Percentiles rank a stretch among this genome's conserved stretches.
Evolutionary conservation across 1,140 invertebrate species (phyloP).

Genomic region (Drosophila watanabei): DNA sequence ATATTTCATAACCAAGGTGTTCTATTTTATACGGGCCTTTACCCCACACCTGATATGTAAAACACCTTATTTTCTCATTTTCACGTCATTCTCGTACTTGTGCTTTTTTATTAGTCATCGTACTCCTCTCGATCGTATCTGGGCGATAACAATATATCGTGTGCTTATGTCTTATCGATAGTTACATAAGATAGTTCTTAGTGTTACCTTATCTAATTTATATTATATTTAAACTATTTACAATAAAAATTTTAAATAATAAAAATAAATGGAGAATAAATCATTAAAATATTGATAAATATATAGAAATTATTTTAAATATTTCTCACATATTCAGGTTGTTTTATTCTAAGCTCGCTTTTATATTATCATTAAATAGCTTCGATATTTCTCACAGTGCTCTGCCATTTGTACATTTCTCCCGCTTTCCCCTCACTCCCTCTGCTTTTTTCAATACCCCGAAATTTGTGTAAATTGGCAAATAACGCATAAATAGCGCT

Average conservation of each 20-base stretch:
- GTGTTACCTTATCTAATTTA: no score
- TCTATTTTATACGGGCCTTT: no score
- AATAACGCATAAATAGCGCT: constrained; percentile 72
- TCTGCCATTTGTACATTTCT: constrained; percentile 12
- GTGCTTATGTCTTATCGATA: no score
- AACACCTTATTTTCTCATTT: no score
- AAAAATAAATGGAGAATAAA: not conserved
- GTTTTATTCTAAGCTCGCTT: not conserved
- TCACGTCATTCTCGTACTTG: no score
- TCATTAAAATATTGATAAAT: not conserved
- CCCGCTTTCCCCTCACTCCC: constrained; percentile 7
- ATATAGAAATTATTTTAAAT: not conserved
- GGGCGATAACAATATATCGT: no score
- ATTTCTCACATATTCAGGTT: not conserved
- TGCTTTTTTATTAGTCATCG: no score
- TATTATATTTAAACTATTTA: no score
- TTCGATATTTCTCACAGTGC: not conserved
- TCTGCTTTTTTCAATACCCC: constrained; percentile 48
- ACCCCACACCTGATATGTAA: no score
- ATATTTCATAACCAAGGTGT: no score
- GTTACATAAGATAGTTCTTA: no score
- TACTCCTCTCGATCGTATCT: no score
- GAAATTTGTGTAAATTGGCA: constrained; percentile 77
- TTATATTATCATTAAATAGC: not conserved
- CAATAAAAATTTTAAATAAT: not conserved